Conservation (phyloP, 2,797 vertebrate genomes). For the Scomberomorus guttatus region DNA sequence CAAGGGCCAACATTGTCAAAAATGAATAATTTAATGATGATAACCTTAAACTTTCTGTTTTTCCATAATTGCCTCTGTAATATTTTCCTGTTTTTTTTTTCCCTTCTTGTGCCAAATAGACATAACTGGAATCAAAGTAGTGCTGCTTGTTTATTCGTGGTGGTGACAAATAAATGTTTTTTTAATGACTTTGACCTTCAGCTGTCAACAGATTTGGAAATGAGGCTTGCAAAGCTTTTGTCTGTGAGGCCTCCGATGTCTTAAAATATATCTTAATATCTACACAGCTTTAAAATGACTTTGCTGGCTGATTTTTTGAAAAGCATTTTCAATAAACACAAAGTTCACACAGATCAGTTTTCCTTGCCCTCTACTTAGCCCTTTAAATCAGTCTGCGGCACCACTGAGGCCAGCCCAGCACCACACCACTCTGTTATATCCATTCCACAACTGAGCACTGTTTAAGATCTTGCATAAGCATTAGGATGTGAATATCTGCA, state of each 20-base stretch:
- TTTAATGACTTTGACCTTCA: conserved; percentile 54
- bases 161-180: conserved; percentile 40
- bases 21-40: conserved; percentile 78
- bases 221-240: conserved; percentile 17
- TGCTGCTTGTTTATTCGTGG: conserved; percentile 58
- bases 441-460: conserved; percentile 38
- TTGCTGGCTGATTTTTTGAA: background rate
- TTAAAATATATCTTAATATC: conserved; percentile 38
- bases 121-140: conserved; percentile 64
- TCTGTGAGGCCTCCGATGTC: conserved; percentile 12
- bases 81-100: conserved; percentile 54
- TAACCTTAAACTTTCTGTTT: conserved; percentile 78
- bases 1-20: conserved; percentile 72
- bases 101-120: conserved; percentile 35
- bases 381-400: conserved; percentile 30
- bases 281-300: background rate
- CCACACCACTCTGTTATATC: conserved; percentile 25
- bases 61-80: conserved; percentile 74
- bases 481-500: conserved; percentile 58
- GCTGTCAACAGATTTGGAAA: conserved; percentile 38
- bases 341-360: conserved; percentile 31
- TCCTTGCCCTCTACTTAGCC: conserved; percentile 40
- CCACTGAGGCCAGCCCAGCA: conserved; percentile 23
- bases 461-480: conserved; percentile 63
- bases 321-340: conserved; percentile 31